These are phyloP conservation scores for Eleutherodactylus coqui DNA, from an alignment of 2,797 vertebrate genomes.

Conservation along the genomic window DNA sequence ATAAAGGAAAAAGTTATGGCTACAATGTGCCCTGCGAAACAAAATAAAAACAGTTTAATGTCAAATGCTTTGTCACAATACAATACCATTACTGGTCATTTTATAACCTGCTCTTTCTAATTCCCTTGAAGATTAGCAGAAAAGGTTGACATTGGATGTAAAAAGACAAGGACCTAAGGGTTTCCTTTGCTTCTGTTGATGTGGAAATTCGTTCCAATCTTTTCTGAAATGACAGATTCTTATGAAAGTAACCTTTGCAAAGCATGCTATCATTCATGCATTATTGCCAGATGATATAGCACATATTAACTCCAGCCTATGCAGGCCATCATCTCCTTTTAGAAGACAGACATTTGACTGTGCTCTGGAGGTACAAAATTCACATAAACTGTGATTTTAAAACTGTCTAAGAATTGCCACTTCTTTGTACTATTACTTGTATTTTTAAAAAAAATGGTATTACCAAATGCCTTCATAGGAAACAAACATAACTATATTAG, in stretches of 20 bases:
- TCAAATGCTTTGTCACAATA: conserved; percentile 17
- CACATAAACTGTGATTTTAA: background rate
- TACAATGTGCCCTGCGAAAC: background rate
- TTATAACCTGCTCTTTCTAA: conserved; percentile 54
- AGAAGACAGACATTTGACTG: conserved; percentile 42
- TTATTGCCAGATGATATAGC: conserved; percentile 44
- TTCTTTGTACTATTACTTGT: background rate
- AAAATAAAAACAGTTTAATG: conserved; percentile 23
- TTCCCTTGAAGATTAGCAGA: conserved; percentile 44
- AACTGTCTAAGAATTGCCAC: background rate
- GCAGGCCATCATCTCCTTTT: conserved; percentile 28
- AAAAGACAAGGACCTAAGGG: conserved; percentile 56
- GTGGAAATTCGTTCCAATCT: conserved; percentile 53
- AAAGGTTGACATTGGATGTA: conserved; percentile 58
- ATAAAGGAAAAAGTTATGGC: background rate
- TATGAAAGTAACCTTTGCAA: conserved; percentile 37
- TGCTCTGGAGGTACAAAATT: background rate
- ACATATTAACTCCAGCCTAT: conserved; percentile 50
- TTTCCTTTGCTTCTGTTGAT: conserved; percentile 48
- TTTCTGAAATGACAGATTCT: conserved; percentile 55
- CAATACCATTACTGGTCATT: conserved; percentile 49
- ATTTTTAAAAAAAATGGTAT: background rate
- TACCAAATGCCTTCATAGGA: background rate
- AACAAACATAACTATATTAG: background rate
- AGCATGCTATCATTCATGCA: conserved; percentile 47